A percentile compares a stretch with the other conserved stretches of the same genome.
Conservation (phyloP, 37 sponge, comb jelly and placozoan species). For the Axinella damicornis region DNA sequence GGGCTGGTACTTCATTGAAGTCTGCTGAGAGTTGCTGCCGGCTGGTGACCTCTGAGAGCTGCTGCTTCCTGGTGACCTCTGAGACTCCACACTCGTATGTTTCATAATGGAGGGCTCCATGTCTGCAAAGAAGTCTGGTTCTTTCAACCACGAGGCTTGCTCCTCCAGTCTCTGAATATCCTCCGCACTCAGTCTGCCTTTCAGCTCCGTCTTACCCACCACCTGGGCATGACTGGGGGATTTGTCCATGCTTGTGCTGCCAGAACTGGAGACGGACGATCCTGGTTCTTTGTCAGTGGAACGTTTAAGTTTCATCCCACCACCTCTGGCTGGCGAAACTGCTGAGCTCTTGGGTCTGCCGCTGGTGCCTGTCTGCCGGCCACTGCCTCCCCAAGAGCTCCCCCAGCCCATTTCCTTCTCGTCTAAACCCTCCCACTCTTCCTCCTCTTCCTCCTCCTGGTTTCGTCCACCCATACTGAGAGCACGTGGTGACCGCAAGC, state of each 20-base stretch:
- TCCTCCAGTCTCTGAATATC: slow-evolving; percentile 49
- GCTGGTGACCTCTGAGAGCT: too few species aligned
- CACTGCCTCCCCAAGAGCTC: neutral
- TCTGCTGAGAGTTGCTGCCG: too few species aligned
- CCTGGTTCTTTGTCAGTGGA: neutral
- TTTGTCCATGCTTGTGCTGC: neutral
- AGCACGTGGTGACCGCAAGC: neutral
- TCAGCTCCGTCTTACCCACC: neutral
- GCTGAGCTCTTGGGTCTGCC: neutral
- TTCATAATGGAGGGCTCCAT: slow-evolving; percentile 40
- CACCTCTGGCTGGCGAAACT: neutral
- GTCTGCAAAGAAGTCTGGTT: slow-evolving; percentile 66
- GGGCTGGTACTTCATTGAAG: too few species aligned
- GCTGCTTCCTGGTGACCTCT: too few species aligned
- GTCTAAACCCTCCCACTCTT: neutral
- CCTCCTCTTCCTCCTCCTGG: slow-evolving; percentile 1
- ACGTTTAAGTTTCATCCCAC: neutral
- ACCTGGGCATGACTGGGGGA: neutral
- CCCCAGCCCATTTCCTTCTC: neutral
- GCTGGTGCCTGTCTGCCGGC: neutral
- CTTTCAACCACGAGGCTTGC: slow-evolving; percentile 22
- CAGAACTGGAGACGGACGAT: neutral
- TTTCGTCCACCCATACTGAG: neutral
- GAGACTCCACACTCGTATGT: too few species aligned
- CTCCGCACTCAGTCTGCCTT: slow-evolving; percentile 36